These are phyloP conservation scores for Drosophila ogumai DNA, from an alignment of 1,140 invertebrate genomes.

Conservation along the genomic window DNA sequence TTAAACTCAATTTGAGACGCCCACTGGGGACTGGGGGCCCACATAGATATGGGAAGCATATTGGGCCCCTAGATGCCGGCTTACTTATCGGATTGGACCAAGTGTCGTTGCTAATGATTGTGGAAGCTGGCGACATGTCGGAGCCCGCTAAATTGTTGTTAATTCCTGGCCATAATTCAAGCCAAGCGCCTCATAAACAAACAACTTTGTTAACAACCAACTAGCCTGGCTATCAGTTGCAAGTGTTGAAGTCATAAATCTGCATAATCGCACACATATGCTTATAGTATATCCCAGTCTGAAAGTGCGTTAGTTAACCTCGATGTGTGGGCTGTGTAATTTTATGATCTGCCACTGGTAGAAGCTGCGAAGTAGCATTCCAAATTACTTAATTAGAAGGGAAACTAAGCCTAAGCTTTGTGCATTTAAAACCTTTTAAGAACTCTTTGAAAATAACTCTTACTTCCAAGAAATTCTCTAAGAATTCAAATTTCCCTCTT, in stretches of 20 bases:
- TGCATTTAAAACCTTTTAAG: too few relatives aligned
- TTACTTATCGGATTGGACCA: slow-evolving; percentile 36
- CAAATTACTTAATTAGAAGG: background rate
- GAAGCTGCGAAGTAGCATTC: background rate
- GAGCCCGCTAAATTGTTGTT: slow-evolving; percentile 67
- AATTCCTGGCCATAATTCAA: slow-evolving; percentile 68
- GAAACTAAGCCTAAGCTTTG: too few relatives aligned
- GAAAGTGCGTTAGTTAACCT: slow-evolving; percentile 26
- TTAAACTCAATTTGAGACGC: slow-evolving; percentile 72
- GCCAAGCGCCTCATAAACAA: slow-evolving; percentile 78
- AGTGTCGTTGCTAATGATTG: slow-evolving; percentile 72
- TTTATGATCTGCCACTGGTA: slow-evolving; percentile 18
- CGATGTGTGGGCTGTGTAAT: background rate
- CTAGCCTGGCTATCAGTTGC: slow-evolving; percentile 61
- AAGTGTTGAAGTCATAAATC: slow-evolving; percentile 81
- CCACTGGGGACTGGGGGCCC: slow-evolving; percentile 59
- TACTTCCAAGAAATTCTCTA: too few relatives aligned
- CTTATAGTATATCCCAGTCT: background rate
- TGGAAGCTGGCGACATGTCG: slow-evolving; percentile 67
- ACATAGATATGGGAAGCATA: slow-evolving; percentile 41
- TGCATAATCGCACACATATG: slow-evolving; percentile 57
- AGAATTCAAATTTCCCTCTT: too few relatives aligned
- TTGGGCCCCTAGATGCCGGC: background rate
- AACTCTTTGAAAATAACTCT: background rate
- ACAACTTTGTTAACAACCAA: slow-evolving; percentile 69